Conservation (phyloP, 2,888 invertebrate genomes). For the Lasioglossum morio region DNA sequence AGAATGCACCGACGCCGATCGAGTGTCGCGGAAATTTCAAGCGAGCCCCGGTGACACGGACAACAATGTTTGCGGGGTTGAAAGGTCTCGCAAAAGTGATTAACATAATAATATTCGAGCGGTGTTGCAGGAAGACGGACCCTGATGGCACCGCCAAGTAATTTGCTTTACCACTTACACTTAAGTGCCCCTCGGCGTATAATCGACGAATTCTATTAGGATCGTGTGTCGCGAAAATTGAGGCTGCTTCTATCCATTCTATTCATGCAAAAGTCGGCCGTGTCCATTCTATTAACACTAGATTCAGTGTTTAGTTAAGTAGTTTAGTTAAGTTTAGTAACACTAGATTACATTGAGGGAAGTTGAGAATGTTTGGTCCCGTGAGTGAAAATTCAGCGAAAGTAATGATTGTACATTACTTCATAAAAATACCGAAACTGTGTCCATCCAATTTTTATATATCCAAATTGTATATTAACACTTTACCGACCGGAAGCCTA, state of each 20-base stretch:
- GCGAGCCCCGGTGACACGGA: conserved; percentile 39
- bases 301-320: too few relatives aligned
- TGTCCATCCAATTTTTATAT: too few relatives aligned
- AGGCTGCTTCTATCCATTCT: conserved; percentile 3
- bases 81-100: conserved; percentile 59
- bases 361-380: too few relatives aligned
- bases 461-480: too few relatives aligned
- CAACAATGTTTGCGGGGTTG: conserved; percentile 55
- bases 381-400: too few relatives aligned
- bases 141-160: conserved; percentile 53
- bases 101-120: conserved; percentile 72
- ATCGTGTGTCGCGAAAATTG: conserved; percentile 30
- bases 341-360: too few relatives aligned
- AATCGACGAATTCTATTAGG: conserved; percentile 75
- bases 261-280: neutral
- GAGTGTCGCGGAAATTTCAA: conserved; percentile 17
- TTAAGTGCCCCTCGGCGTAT: conserved; percentile 75
- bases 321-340: too few relatives aligned
- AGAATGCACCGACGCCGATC: neutral
- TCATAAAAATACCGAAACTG: too few relatives aligned
- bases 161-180: conserved; percentile 76
- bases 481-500: too few relatives aligned
- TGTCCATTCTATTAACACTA: neutral
- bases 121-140: conserved; percentile 61
- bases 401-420: too few relatives aligned